Evolutionary conservation across 2,888 invertebrate species (phyloP), one percentile per base, ranked within the genome.

Genomic region (Pegoplata infirma): DNA sequence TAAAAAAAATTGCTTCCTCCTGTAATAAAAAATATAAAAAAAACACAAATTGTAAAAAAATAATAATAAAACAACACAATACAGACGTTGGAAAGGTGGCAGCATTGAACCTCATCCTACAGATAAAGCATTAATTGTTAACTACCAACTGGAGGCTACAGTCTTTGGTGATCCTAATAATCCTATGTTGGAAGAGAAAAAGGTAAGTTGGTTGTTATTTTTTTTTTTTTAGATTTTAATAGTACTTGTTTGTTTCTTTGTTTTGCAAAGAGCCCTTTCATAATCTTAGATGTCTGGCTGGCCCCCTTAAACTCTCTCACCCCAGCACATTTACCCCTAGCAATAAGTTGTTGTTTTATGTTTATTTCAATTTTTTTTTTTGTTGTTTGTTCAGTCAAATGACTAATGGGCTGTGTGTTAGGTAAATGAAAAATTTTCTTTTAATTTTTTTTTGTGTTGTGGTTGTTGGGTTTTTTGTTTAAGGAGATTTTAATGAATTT

Each of bases 71-170:
- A 44, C 12, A 14, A 68, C 32, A 55, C 71, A 75, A 40, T 12
- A 17, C 71, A 94, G 93, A 83, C 93, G 94, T 88, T 92, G 94
- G 83, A 92, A 93, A 90, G 94, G 95, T 76, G 95, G 95, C 59
- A 92, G 93, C 76, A 92, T 97, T 80, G 97, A 97, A 90, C 96
- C 96, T 16, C 97, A 97, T 91, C 96, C 97, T 8, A 94, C 94
- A 63, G 94, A 97, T 86, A 94, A 95, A 86, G 96, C 97, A 51
- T 90, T 97, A 61, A 93, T 97, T 71, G 94, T 97, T 64, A 95
- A 94, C 89, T 97, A 97, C 90, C 95, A 96, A 87, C 91, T 96
- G 81, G 95, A 96, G 88, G 96, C 96, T 55, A 93, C 94, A n/a
- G 94, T 96, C 82, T 91, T 96, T 80, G 94, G 94, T 28, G 94